Percentiles rank a stretch among this genome's conserved stretches.
phyloP scores from a whole-genome alignment of 2,797 vertebrate genomes.

The Australoheros facetus region DNA sequence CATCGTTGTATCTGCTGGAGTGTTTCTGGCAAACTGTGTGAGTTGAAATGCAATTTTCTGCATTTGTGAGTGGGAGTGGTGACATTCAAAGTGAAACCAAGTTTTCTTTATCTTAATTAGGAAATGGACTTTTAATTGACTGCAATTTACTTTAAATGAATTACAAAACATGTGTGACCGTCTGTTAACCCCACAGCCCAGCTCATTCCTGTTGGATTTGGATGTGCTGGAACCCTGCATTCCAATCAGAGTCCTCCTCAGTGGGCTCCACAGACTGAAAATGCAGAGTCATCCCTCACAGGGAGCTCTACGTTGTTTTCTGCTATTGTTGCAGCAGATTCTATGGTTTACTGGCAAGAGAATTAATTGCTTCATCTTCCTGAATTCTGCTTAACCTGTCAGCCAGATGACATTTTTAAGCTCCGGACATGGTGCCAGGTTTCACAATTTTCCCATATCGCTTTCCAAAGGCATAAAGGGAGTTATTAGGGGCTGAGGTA shows the following conservation, averaged over 20 bases:
- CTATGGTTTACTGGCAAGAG: conserved; percentile 16
- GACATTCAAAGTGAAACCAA: not conserved
- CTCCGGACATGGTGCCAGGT: conserved; percentile 22
- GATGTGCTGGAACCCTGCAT: not conserved
- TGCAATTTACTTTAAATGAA: not conserved
- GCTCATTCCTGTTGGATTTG: not conserved
- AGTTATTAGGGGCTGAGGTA: conserved; percentile 50
- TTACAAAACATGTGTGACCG: not conserved
- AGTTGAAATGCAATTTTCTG: not conserved
- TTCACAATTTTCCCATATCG: conserved; percentile 25
- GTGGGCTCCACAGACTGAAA: not conserved
- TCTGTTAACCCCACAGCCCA: not conserved
- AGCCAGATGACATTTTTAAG: conserved; percentile 28
- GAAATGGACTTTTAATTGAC: not conserved
- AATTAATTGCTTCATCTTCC: conserved; percentile 16
- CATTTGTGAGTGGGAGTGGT: too few species aligned
- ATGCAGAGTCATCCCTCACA: not conserved
- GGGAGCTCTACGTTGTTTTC: not conserved
- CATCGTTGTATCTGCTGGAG: not conserved
- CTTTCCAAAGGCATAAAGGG: conserved; percentile 21
- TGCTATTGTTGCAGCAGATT: conserved; percentile 30
- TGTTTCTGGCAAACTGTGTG: not conserved
- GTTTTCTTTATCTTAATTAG: not conserved
- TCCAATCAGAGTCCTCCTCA: not conserved
- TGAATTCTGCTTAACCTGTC: conserved; percentile 22